Base-by-base conservation (phyloP, 2,113 vertebrate genomes). In the Rissa tridactyla region DNA sequence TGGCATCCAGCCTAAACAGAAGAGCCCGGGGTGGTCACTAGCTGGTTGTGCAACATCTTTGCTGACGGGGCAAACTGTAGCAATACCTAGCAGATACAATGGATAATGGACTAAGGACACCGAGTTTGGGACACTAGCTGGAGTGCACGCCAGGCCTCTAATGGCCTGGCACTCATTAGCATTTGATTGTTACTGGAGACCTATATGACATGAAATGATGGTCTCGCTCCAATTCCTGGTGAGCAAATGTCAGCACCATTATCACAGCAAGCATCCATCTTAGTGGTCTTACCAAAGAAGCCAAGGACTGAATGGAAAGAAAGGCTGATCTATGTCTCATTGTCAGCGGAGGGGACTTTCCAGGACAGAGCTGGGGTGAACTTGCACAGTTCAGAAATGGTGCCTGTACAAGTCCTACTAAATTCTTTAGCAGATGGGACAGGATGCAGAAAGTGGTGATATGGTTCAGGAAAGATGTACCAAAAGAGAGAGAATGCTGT, bases 1-100 rank as follows among this genome's bases (percentile, higher is more conserved):
- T 86, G 95, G 93, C 90, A 85, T 8, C 61, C 88, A 89, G 94
- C 95, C 95, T 68, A 14, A 92, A 55, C 15, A 91, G 76, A 94
- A 49, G 1, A 72, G 88, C 75, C 81, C 82, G 55, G 90, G 95
- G 81, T 91, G 95, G 95, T 66, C 96, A 96, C 80, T 88, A 58
- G 72, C 51, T 68, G 89, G 58, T 84, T 80, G 91, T 51, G 85
- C 88, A 75, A 55, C 27, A 2, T 13, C 90, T 27, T 32, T 87
- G 88, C 90, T 84, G 86, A 60, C 8, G 32, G 86, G 92, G 65
- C 77, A 52, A 75, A 68, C 80, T 94, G 90, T 11, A 61, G 94
- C 86, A 81, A 11, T 46, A 71, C 72, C 93, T 88, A 71, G 46
- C 42, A 88, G 88, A 55, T 21, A 79, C 70, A 51, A 65, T 14